Evolutionary conservation across 1,140 invertebrate genomes (phyloP).

Genomic region (Hetaerina americana): DNA sequence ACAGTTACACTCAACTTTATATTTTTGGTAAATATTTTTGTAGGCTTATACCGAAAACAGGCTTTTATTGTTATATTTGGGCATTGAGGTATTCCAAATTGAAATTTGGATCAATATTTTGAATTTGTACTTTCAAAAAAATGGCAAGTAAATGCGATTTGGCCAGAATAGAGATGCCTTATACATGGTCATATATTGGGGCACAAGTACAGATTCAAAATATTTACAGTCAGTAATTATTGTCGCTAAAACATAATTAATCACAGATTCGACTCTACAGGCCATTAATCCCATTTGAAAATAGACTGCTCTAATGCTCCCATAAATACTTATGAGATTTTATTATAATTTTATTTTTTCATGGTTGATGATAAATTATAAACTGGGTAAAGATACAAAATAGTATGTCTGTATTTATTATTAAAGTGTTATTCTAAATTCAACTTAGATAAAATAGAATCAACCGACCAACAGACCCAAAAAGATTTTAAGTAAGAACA

Average conservation of each 20-base stretch:
- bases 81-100: background rate
- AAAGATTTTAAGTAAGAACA: no score
- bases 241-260: background rate
- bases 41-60: background rate
- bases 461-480: no score
- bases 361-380: no score
- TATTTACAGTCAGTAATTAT: background rate
- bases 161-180: background rate
- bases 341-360: no score
- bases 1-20: background rate
- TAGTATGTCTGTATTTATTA: no score
- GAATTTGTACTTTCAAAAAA: background rate
- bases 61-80: background rate
- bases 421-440: no score
- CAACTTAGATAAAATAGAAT: no score
- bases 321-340: no score
- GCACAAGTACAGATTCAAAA: background rate
- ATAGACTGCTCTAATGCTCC: no score
- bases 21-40: background rate
- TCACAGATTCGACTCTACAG: background rate
- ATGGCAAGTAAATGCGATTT: no score
- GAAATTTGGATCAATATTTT: background rate
- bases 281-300: background rate
- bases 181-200: background rate
- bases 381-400: no score